These are phyloP conservation scores for Todiramphus chloris DNA, from an alignment of 2,113 vertebrate genomes.

Conservation along the genomic window DNA sequence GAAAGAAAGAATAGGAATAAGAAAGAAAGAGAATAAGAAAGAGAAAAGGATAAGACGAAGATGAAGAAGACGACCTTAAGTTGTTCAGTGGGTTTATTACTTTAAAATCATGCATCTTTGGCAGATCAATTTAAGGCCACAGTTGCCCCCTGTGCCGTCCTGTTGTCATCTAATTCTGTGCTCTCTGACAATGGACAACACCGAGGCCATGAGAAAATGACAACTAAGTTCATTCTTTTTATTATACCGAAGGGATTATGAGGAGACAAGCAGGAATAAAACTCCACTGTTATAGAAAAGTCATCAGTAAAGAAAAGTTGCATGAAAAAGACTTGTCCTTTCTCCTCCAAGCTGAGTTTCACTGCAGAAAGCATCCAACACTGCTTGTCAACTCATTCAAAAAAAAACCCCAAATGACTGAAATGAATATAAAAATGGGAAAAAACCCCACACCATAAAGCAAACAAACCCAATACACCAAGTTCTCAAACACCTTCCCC, in stretches of 20 bases:
- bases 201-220: not conserved
- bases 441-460: rapidly evolving
- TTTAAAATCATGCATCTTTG: not conserved
- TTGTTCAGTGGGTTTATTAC: not conserved
- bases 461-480: not conserved
- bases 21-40: too few relatives aligned
- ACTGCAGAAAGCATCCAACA: not conserved
- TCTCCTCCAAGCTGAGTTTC: not conserved
- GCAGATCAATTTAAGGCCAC: not conserved
- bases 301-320: not conserved
- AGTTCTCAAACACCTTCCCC: not conserved
- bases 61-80: not conserved
- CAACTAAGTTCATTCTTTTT: not conserved
- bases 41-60: not conserved
- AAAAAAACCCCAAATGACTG: not conserved
- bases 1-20: too few relatives aligned
- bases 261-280: not conserved
- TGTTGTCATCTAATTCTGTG: not conserved
- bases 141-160: rapidly evolving
- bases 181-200: not conserved
- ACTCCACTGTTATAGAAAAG: not conserved
- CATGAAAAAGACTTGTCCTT: not conserved
- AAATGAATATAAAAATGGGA: not conserved
- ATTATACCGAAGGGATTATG: not conserved
- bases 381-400: not conserved